Base-by-base conservation (phyloP, 2,113 vertebrate genomes). In the Phycodurus eques region DNA sequence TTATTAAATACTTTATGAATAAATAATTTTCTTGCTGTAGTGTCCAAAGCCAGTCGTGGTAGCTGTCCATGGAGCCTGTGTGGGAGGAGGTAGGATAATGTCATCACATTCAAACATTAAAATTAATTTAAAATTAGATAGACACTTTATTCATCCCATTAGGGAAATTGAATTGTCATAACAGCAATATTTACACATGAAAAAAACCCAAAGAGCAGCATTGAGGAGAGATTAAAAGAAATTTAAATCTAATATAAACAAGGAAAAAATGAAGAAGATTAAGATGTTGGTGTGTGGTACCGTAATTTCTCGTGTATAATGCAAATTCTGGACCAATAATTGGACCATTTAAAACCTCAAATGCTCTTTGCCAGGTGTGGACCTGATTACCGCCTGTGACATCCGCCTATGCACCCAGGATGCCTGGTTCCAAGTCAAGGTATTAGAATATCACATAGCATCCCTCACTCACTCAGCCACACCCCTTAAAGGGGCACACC, bases 361-460 rank as follows among this genome's bases (percentile, higher is more conserved):
- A 8, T 47, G 9, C 8, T 19, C 68, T 74, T 8, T 74, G 33
- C 47, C 3, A 98, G 96, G 95, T 0, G 88, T 98, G 4, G 94
- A 96, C 77, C 92, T 96, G 63, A 85, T 97, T 75, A 93, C 94
- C 0, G 94, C 96, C 79, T 96, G 95, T 33, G 96, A 96, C 70
- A 93, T 97, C n/a, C 94, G 95, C 0, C 92, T 95, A 66, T 96
- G 96, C 44, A 86, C 93, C 0, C 93, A 94, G 86, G 95, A 96
- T 12, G 93, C 95, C 27, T 95, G 91, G 92, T 96, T 96, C 87
- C 95, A 97, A 85, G 89, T 96, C 9, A 98, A 96, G 94, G 95
- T 85, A 19, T 61, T 15, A 15, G 14, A 61, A 8, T 31, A 3
- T 59, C 12, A 31, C 12, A 1, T 61, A 7, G 35, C 31, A 19